Evolutionary conservation across 2,113 vertebrate genomes (phyloP), one percentile per base, ranked within the genome.

Genomic region (Ovis aries): DNA sequence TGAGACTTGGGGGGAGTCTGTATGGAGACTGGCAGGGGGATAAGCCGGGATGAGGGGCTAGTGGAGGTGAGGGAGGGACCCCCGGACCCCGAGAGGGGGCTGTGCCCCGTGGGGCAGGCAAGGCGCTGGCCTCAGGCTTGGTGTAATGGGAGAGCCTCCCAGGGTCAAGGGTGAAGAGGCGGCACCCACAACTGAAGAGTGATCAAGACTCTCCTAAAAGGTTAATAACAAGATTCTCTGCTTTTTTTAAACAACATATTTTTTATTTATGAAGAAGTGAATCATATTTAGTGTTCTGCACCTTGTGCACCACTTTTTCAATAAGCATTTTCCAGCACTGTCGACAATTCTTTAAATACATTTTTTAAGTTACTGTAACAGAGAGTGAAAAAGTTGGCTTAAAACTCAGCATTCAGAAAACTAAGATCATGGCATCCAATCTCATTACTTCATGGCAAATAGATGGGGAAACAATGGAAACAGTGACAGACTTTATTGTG

Each of bases 41-140:
- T 31, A 27, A 78, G 43, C 43, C 7, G 0, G 60, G 29, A 57
- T 59, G 64, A 93, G 6, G 29, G 14, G 15, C 13, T 74, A 14
- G 31, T 74, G 6, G 40, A 84, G 31, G 40, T n/a, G 81, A 59
- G 15, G 40, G 52, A 57, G 43, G 31, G 57, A 80, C 19, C 19
- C 33, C 36, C 4, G 4, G n/a, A 14, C 12, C 19, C 14, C 2
- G 1, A 55, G 15, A 60, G 21, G 31, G 45, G 1, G 89, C 89
- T 45, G 14, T 23, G 21, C 74, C 40, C 77, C 1, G 2, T 6
- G 40, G 13, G 5, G 40, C 40, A n/a, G 29, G 40, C 3, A 43
- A 57, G 40, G 87, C 1, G 0, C 62, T 14, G 12, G 45, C 8
- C 14, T 91, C 1, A 1, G 7, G 15, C 55, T 80, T 2, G 1